Conservation (phyloP, 2,113 vertebrate species). For the Prochilodus magdalenae region DNA sequence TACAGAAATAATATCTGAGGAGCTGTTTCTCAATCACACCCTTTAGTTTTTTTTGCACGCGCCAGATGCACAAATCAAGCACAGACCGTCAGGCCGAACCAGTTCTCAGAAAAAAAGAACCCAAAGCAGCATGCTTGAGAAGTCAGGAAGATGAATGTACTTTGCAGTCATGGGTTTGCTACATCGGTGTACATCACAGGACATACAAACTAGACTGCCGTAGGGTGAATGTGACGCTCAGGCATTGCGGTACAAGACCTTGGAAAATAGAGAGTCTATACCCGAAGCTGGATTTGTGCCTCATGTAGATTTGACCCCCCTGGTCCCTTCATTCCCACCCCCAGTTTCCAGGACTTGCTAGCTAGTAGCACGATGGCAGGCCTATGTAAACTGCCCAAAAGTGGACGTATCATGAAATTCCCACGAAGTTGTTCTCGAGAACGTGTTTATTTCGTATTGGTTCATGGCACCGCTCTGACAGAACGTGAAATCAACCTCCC, state of each 20-base stretch:
- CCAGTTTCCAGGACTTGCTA: neutral
- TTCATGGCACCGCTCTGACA: neutral
- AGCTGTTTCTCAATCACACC: neutral
- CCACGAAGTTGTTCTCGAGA: neutral
- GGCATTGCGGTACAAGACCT: neutral
- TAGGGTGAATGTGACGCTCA: neutral
- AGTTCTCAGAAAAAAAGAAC: neutral
- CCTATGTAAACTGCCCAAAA: too few species aligned
- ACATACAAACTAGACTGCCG: neutral
- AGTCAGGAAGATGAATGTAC: neutral
- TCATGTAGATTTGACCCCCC: neutral
- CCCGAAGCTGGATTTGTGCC: neutral
- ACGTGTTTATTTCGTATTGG: neutral
- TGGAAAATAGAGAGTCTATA: too few species aligned
- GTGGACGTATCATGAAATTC: neutral
- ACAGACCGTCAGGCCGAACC: neutral
- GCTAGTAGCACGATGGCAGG: neutral
- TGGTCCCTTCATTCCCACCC: too few species aligned
- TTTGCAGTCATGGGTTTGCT: neutral
- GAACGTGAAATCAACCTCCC: neutral
- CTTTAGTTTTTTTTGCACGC: neutral
- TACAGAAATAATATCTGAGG: constrained; percentile 3
- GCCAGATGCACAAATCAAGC: neutral
- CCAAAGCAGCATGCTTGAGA: neutral
- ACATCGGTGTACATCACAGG: neutral